A percentile compares a stretch with the other conserved stretches of the same genome.
Evolutionary conservation across 2,113 vertebrate genomes (phyloP).

Genomic region (Tor tambroides): DNA sequence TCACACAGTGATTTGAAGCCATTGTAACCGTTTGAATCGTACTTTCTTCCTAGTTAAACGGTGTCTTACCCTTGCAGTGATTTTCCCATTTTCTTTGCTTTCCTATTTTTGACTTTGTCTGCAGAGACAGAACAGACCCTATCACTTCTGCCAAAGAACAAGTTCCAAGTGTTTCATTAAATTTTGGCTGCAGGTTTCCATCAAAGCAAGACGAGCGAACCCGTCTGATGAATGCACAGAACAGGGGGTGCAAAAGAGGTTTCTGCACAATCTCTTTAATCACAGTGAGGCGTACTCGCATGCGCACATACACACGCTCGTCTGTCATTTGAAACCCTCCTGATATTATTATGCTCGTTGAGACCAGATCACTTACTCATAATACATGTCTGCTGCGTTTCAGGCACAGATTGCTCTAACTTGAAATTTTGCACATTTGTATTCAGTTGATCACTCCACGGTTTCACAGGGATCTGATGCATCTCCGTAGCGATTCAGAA

Average conservation of each 20-base stretch:
- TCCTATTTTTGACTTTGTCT: constrained; percentile 37
- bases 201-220: constrained; percentile 22
- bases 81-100: constrained; percentile 17
- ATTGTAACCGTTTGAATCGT: constrained; percentile 25
- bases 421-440: constrained; percentile 26
- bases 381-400: not conserved
- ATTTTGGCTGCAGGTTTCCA: constrained; percentile 52
- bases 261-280: constrained; percentile 30
- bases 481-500: constrained; percentile 2
- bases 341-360: constrained; percentile 33
- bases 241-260: constrained; percentile 36
- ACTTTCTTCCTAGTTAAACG: not conserved
- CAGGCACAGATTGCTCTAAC: constrained; percentile 5
- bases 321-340: constrained; percentile 22
- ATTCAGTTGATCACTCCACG: constrained; percentile 2
- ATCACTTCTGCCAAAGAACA: constrained; percentile 32
- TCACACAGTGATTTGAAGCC: constrained; percentile 21
- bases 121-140: constrained; percentile 35
- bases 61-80: constrained; percentile 4
- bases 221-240: constrained; percentile 50
- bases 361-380: constrained; percentile 23
- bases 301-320: not conserved
- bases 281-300: constrained; percentile 17
- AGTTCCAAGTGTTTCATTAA: constrained; percentile 53
- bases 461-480: constrained; percentile 13